Base-by-base conservation (phyloP, 2,113 vertebrate genomes). In the Myrmecophaga tridactyla region DNA sequence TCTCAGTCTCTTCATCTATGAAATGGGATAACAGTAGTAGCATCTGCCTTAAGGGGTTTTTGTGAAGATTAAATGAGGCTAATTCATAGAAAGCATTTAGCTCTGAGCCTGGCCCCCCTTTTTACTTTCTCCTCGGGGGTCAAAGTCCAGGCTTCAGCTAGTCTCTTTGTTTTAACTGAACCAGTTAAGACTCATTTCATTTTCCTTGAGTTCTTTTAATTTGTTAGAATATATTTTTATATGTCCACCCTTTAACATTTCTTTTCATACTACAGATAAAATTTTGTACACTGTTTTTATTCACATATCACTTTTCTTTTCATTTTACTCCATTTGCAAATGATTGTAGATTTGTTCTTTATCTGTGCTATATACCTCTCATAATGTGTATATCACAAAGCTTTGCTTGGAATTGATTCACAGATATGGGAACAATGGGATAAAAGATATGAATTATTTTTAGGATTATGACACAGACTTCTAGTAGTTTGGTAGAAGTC, bases 241-340 rank as follows among this genome's bases (percentile, higher is more conserved):
- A 80, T 21, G 10, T 21, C 48, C 20, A 58, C 21, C 36, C 56
- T 87, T 94, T 41, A 84, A 67, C 29, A 86, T 72, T 86, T 86
- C 20, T 27, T 80, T 78, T 86, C 62, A 73, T 34, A 51, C 15
- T 83, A 56, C 29, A 12, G 39, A 46, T 73, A 81, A 91, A 63
- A 83, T 65, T 62, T 48, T 53, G 3, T 51, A 41, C 2, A 51
- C 10, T 69, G 6, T n/a, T 83, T 81, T 81, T 93, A 76, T 76
- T 73, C 31, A 67, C 31, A 31, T 89, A 46, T 58, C 23, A 58
- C 46, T 94, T 82, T 81, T 75, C 56, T 92, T 91, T 96, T 89
- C 56, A 87, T 87, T 89, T 84, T 86, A 70, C 84, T 65, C 58
- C 15, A 23, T 20, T 84, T 48, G 51, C 51, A 89, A 62, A 7